Conservation (phyloP, 2,888 invertebrate species). For the Noctua janthe region DNA sequence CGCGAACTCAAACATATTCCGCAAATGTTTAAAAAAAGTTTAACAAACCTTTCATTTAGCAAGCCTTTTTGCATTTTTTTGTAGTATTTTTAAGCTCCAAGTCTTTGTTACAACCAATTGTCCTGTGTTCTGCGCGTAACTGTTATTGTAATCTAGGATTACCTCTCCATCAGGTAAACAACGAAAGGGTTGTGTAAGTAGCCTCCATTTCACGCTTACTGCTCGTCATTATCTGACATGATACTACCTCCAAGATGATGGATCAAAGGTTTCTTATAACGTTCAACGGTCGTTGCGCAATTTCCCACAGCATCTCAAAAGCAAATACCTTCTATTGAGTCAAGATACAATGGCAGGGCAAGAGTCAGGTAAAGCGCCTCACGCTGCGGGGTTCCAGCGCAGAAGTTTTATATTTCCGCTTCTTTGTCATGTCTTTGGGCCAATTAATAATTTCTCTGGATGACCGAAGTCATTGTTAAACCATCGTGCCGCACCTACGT, state of each 20-base stretch:
- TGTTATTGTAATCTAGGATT: conserved; percentile 75
- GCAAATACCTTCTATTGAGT: conserved; percentile 87
- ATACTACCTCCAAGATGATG: conserved; percentile 77
- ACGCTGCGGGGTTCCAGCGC: conserved; percentile 85
- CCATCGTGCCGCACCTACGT: conserved; percentile 78
- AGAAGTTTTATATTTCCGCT: conserved; percentile 90
- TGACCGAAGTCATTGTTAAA: conserved; percentile 88
- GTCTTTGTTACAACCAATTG: conserved; percentile 24
- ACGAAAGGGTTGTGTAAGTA: conserved; percentile 80
- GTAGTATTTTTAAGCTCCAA: conserved; percentile 3
- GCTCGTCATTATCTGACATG: conserved; percentile 75
- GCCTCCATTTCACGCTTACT: conserved; percentile 75
- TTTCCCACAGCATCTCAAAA: conserved; percentile 88
- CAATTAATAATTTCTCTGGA: conserved; percentile 90
- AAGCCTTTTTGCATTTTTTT: conserved; percentile 2
- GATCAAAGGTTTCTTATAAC: conserved; percentile 79
- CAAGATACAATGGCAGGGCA: conserved; percentile 87
- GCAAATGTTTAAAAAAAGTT: background rate
- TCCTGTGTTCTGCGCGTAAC: conserved; percentile 69
- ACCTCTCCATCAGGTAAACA: conserved; percentile 66
- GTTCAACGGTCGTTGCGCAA: conserved; percentile 86
- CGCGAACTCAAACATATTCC: background rate
- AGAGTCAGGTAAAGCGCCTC: conserved; percentile 90
- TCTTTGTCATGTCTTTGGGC: conserved; percentile 86
- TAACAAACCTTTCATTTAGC: background rate